These are phyloP conservation scores for Spea multiplicata DNA, from an alignment of 2,113 vertebrate species.

Conservation along the genomic window DNA sequence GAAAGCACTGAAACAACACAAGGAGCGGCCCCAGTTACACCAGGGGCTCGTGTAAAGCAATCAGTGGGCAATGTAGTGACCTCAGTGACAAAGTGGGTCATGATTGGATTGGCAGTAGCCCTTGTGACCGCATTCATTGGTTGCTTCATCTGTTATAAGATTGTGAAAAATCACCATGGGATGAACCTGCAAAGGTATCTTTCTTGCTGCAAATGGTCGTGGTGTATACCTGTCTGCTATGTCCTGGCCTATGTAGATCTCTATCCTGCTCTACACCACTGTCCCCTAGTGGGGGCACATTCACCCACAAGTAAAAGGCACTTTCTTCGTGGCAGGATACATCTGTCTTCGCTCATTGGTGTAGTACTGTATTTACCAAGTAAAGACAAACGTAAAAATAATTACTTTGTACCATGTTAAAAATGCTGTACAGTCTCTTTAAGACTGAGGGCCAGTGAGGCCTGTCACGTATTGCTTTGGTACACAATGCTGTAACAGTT, in stretches of 20 bases:
- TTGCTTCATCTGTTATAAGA: no score
- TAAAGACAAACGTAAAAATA: conserved; percentile 11
- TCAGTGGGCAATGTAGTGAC: no score
- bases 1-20: no score
- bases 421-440: conserved; percentile 32
- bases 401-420: conserved; percentile 23
- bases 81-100: no score
- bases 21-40: no score
- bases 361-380: conserved; percentile 33
- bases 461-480: conserved; percentile 15
- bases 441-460: conserved; percentile 9
- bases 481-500: conserved; percentile 21
- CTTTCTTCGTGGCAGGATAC: conserved; percentile 14
- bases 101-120: no score
- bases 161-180: not conserved
- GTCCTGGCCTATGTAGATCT: conserved; percentile 2
- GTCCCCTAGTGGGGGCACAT: conserved; percentile 40
- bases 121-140: no score
- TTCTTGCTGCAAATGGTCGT: conserved; percentile 31
- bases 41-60: no score
- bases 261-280: conserved; percentile 14
- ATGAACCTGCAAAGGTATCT: conserved; percentile 1
- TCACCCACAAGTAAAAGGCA: conserved; percentile 7
- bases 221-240: conserved; percentile 19
- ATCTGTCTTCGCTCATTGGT: conserved; percentile 26